Base-by-base conservation (phyloP, 1,140 invertebrate genomes). In the Trachymyrmex septentrionalis region DNA sequence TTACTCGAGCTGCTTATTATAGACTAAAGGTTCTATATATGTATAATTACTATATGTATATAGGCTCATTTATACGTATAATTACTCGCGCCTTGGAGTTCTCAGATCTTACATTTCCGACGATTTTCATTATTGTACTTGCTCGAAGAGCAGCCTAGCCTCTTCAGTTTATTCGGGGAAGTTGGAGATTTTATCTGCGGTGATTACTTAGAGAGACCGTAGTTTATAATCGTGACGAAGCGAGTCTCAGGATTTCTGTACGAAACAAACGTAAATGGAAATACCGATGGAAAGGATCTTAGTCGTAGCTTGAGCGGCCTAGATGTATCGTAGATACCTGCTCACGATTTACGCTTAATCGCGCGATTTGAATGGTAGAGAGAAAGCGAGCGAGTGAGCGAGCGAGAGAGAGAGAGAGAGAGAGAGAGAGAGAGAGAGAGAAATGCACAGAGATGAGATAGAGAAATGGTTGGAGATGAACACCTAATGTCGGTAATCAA, bases 401-500 rank as follows among this genome's bases (percentile, higher is more conserved):
- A 44, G 38, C 10, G 9, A 67, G n/a, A 44, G 3, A 30, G 3
- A 30, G 30, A 30, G 30, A 30, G 30, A 30, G 30, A 30, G n/a
- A 24, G n/a, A 66, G 19, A 66, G 63, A 64, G 27, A 30, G 16
- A 64, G 27, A 64, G 30, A 55, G 14, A 6, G 48, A 50, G 14
- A 50, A 14, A 50, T 50, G 14, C 4, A 50, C 12, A 6, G 19
- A 44, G 9, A 34, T 55, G 30, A 81, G 64, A 57, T 14, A 24
- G 53, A 81, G 78, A 81, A 81, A 81, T 81, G 64, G 21, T 10
- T 57, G 16, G 64, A 71, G 66, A 71, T 81, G 78, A 81, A 71
- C 50, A 66, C 16, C 34, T 71, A 81, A 81, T 81, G 78, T 81
- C 16, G 66, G 78, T 81, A 59, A 81, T 81, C 78, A 81, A 81